Base-by-base conservation (phyloP, 2,888 invertebrate genomes). In the Smittia sp. region DNA sequence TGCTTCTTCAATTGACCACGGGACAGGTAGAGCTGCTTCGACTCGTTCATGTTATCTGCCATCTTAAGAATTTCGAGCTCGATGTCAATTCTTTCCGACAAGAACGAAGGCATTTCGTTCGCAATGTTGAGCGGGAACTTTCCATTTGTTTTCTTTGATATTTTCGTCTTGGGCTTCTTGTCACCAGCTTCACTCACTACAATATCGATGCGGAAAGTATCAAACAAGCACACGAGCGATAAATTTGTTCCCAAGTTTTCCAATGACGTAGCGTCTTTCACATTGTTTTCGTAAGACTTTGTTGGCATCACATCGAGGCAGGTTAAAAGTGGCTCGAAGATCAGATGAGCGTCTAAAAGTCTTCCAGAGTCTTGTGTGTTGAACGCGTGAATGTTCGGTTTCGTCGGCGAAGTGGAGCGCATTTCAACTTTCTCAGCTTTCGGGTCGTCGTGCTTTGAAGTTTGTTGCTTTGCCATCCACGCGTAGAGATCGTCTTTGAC, bases 401-500 rank as follows among this genome's bases (percentile, higher is more conserved):
- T 79, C 82, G 85, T 83, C 76, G 83, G 83, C 18, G 85, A 78
- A 69, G 81, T 79, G 15, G 87, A 84, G 75, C 86, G 80, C 77
- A 85, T 80, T 82, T 87, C 84, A 74, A 81, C 82, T 80, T 83
- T 88, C 84, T 83, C 84, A 75, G 74, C 80, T 80, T 0, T 65
- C 39, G 81, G 22, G 3, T 74, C 67, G 15, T 70, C 58, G 1
- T 52, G 15, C 39, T 67, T 66, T 18, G 41, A 54, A 32, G 83
- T 87, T 77, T 94, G 93, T 78, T 96, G 96, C 78, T 94, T 92
- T 1, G 94, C 94, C 96, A 97, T 96, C 96, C 96, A 97, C 77
- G 92, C 92, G 81, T 97, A 96, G 58, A 97, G 84, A 82, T 96
- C 96, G 79, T 94, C 94, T n/a, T 89, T 87, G 18, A 87, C 86